Evolutionary conservation across 2,113 vertebrate species (phyloP), one percentile per base, ranked within the genome.

Genomic region (Calyptommatus sinebrachiatus): DNA sequence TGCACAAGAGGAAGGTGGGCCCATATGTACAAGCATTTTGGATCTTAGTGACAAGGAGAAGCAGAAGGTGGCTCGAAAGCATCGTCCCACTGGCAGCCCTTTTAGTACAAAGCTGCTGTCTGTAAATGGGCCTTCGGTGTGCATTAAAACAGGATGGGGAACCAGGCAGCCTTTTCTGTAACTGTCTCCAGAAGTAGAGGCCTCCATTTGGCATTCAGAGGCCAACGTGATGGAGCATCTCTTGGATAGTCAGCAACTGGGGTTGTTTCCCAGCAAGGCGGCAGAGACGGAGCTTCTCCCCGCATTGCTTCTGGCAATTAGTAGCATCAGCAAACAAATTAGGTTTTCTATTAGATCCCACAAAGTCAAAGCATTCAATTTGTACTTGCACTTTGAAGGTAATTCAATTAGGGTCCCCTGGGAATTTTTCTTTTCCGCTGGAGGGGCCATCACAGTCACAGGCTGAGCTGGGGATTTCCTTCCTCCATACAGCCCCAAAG

Each of bases 261-360:
- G 26, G 62, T 61, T 18, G 50, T 60, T 53, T 66, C 75, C 61
- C 35, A 50, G 73, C 61, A 71, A 71, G 73, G 60, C 48, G 29
- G 41, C 75, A 8, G 26, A 48, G 81, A 28, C 0, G 29, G 48
- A 1, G 7, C 28, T 4, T n/a, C n/a, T 18, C 62, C 72, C 61
- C 57, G 31, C 81, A 83, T 67, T 9, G 7, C 69, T 73, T 31
- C 14, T 24, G 75, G 46, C 81, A 78, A 82, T 77, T 77, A 77
- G 74, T 48, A 66, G 79, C 65, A 46, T 18, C 65, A 24, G 50
- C 72, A 75, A 81, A 73, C 79, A 81, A 81, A 81, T 81, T 74
- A 81, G 69, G 61, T 65, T 71, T 77, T 53, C 66, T 18, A 82
- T 61, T 69, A 67, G 21, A 73, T 73, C 73, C 62, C 63, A 31